Evolutionary conservation across 2,797 vertebrate genomes (phyloP), one percentile per base, ranked within the genome.

Genomic region (Ibycter americanus): DNA sequence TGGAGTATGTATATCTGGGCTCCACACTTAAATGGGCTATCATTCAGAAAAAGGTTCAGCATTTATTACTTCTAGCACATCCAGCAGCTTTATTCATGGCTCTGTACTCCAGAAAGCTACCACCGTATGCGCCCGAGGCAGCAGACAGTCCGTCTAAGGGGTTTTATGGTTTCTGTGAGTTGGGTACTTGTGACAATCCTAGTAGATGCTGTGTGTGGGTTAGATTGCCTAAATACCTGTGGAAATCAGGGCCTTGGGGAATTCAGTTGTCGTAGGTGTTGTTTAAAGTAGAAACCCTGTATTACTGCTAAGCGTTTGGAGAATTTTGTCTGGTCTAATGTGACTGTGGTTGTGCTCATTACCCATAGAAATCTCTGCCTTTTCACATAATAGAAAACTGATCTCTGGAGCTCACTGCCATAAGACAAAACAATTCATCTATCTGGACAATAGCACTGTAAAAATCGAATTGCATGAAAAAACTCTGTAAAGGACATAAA

Each of bases 381-480:
- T 85, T 85, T 94, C 89, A 92, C 84, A 91, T 74, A 92, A 96
- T 89, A 87, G 90, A 83, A 97, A 96, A 95, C 85, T 27, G 76
- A 73, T 96, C 90, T 93, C 58, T 76, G 47, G 51, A 89, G 54
- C 89, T 95, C 44, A 12, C 76, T 91, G 94, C 93, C 31, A 4
- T 96, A 88, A 95, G 87, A 92, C 76, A 89, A 92, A 94, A 54
- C 90, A 91, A 96, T 96, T 83, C 27, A 56, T 94, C 44, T 80
- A 32, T 85, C 90, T 90, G 93, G 91, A 96, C 94, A 96, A 95
- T 95, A 95, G 87, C 56, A 59, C 84, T 91, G 82, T 93, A 94
- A 96, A 96, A 95, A 71, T 82, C 34, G 55, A 83, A 93, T 89
- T 92, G 87, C 74, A 71, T 73, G 51, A 86, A 96, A 89, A 91